Base-by-base conservation (phyloP, 2,888 invertebrate species). In the Listrodromus nycthemerus region DNA sequence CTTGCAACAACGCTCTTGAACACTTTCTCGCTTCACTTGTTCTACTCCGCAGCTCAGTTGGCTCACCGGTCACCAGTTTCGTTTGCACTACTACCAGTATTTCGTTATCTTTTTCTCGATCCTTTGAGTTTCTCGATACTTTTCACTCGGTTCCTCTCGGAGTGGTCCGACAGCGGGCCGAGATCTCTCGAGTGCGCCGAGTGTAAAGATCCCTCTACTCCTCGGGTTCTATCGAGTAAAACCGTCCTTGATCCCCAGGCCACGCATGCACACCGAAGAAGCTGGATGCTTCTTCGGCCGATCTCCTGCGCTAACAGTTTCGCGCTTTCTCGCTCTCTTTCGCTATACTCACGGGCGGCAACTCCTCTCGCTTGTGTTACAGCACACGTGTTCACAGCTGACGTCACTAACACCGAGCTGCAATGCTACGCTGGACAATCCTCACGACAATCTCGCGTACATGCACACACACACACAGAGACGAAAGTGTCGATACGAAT, bases 171-270 rank as follows among this genome's bases (percentile, higher is more conserved):
- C 55, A 10, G 55, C 55, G 10, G 55, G 8, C 55, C 24, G 21
- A 10, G 55, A 0, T 55, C 27, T 48, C 16, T 65, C 61, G 88
- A 87, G 86, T 86, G 88, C 88, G 86, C 87, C 27, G 88, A 88
- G 89, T 89, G 65, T 8, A 21, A 33, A 19, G 21, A 37, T 61
- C 16, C 61, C 65, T 65, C 65, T 65, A 37, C 82, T 79, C 55
- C 85, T 86, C 87, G 88, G 88, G 88, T 90, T 88, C 89, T 83
- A 65, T 89, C 91, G 91, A 91, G 91, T 91, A 91, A 91, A 92
- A 91, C 90, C 92, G 92, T 92, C 92, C 92, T 92, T 92, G 92
- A 92, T 92, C 92, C 91, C 90, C 89, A 90, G 91, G 91, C 91
- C 92, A 91, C 91, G 90, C 90, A n/a, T 91, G 87, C 89, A 76